These are phyloP conservation scores for Drosophila parthenogenetica DNA, from an alignment of 2,888 invertebrate genomes.

Conservation along the genomic window DNA sequence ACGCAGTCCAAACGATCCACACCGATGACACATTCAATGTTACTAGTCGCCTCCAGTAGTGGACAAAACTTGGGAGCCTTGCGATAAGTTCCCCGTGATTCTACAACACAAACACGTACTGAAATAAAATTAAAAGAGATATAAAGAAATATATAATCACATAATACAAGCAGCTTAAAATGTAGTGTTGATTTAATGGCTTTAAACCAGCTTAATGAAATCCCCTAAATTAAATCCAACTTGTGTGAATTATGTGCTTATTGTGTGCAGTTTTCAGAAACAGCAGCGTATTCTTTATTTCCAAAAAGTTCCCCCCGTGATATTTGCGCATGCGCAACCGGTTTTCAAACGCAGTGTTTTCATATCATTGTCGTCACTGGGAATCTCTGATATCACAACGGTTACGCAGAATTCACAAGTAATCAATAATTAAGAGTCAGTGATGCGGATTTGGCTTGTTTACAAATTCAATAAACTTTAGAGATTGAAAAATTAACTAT, in stretches of 20 bases:
- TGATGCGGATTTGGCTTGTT: neutral
- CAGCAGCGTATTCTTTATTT: neutral
- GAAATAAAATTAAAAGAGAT: neutral
- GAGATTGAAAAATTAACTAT: too few species aligned
- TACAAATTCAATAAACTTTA: too few species aligned
- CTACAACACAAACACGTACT: conserved; percentile 91
- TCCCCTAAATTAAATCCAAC: conserved; percentile 8
- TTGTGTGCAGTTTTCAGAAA: conserved; percentile 43
- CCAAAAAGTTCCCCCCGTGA: conserved; percentile 48
- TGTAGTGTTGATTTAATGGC: conserved; percentile 16
- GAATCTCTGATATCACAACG: conserved; percentile 43
- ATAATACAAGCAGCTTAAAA: conserved; percentile 1
- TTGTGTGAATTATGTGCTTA: conserved; percentile 21
- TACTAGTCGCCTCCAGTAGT: conserved; percentile 87
- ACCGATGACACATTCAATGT: conserved; percentile 90
- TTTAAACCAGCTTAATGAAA: conserved; percentile 1
- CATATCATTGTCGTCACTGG: conserved; percentile 37
- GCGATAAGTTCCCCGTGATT: conserved; percentile 88
- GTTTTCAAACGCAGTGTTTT: conserved; percentile 31
- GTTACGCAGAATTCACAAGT: conserved; percentile 61
- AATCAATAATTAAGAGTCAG: conserved; percentile 4
- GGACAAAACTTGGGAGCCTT: conserved; percentile 89
- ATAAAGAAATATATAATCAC: neutral
- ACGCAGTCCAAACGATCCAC: conserved; percentile 93
- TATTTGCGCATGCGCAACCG: conserved; percentile 41